phyloP scores from a whole-genome alignment of 2,888 invertebrate species.

The Rotaria socialis region DNA sequence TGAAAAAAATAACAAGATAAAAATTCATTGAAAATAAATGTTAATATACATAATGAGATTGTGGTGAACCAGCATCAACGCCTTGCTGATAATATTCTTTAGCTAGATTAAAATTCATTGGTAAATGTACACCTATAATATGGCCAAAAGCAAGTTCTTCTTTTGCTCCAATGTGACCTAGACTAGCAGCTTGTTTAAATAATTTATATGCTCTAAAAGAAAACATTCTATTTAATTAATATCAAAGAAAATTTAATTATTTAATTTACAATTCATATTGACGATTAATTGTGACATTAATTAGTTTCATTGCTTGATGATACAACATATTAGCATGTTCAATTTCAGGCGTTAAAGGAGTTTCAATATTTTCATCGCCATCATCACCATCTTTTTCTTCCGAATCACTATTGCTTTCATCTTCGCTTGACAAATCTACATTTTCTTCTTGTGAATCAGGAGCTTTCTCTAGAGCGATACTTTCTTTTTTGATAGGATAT shows the following conservation, averaged over 20 bases:
- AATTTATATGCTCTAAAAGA: conserved; percentile 67
- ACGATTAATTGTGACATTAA: background rate
- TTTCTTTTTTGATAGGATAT: background rate
- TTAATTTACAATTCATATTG: background rate
- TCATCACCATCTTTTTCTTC: background rate
- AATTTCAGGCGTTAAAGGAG: background rate
- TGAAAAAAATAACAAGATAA: background rate
- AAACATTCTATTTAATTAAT: background rate
- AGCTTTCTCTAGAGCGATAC: background rate
- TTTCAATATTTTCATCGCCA: background rate
- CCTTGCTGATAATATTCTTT: conserved; percentile 70
- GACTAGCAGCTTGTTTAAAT: conserved; percentile 73
- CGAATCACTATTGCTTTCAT: background rate
- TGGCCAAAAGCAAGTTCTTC: conserved; percentile 82
- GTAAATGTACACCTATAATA: conserved; percentile 75
- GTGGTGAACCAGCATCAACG: background rate
- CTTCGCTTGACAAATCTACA: background rate
- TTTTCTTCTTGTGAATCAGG: background rate
- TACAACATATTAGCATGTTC: background rate
- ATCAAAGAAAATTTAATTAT: background rate
- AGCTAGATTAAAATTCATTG: conserved; percentile 73
- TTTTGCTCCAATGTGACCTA: conserved; percentile 75
- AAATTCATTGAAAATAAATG: background rate
- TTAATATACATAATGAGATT: background rate
- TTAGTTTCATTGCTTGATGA: background rate